These are phyloP conservation scores for Camelus bactrianus DNA, from an alignment of 2,113 vertebrate species.

Conservation along the genomic window DNA sequence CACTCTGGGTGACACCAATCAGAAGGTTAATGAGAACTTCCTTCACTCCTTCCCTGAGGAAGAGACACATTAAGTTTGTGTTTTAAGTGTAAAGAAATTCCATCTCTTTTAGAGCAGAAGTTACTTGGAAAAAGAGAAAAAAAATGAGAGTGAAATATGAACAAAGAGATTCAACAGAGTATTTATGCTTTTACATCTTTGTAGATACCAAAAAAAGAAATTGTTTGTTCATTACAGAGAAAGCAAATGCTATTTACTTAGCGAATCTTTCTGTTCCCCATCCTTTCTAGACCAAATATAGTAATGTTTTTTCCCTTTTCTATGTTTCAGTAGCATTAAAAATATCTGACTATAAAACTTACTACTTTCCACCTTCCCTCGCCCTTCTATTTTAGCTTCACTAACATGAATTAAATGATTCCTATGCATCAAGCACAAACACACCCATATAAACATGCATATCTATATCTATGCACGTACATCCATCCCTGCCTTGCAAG, in stretches of 20 bases:
- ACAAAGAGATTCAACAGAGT: background rate
- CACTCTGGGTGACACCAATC: background rate
- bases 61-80: background rate
- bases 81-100: conserved; percentile 4
- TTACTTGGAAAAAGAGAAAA: background rate
- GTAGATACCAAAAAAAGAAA: background rate
- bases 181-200: background rate
- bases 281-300: background rate
- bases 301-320: background rate
- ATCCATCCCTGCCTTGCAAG: background rate
- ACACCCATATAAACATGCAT: too few relatives aligned
- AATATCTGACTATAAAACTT: background rate
- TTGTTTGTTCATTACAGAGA: background rate
- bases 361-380: background rate
- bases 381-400: background rate
- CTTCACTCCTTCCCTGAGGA: background rate
- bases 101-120: background rate
- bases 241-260: background rate
- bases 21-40: background rate
- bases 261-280: background rate
- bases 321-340: background rate
- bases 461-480: too few relatives aligned
- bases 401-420: background rate
- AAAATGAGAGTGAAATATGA: background rate
- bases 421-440: background rate